Percentiles rank a stretch among this genome's conserved stretches.
phyloP scores from a whole-genome alignment of 2,113 vertebrate species.

The Eretmochelys imbricata region DNA sequence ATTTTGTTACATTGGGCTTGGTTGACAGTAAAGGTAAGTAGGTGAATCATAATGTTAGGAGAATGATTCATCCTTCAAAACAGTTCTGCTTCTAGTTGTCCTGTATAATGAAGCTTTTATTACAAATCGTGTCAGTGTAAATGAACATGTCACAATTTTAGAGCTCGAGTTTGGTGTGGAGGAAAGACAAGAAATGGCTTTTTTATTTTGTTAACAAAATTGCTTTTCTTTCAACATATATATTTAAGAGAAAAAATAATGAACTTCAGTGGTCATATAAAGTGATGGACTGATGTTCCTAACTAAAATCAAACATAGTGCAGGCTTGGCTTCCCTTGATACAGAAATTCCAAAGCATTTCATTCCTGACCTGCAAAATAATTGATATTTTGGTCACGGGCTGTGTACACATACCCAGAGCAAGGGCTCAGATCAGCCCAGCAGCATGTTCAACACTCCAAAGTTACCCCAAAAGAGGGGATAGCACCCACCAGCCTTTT shows the following conservation, averaged over 20 bases:
- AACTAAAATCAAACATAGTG: not conserved
- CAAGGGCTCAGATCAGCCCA: not conserved
- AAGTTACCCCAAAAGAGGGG: too few relatives aligned
- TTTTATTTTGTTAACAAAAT: not conserved
- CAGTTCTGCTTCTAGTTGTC: constrained; percentile 46
- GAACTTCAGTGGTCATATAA: not conserved
- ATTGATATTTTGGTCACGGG: not conserved
- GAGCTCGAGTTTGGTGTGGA: not conserved
- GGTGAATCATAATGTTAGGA: constrained; percentile 18
- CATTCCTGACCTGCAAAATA: not conserved
- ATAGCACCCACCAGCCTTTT: not conserved
- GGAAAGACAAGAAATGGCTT: not conserved
- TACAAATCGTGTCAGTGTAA: constrained; percentile 27
- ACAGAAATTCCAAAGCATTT: not conserved
- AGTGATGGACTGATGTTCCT: not conserved
- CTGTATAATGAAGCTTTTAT: constrained; percentile 25
- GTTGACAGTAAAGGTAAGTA: not conserved
- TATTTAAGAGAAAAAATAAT: not conserved
- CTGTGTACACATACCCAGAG: not conserved
- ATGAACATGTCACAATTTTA: constrained; percentile 2
- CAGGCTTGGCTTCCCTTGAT: not conserved
- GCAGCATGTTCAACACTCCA: not conserved
- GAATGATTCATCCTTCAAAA: constrained; percentile 44
- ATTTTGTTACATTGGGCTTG: not conserved
- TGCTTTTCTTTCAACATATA: not conserved